A percentile compares a stretch with the other conserved stretches of the same genome.
phyloP scores from a whole-genome alignment of 2,113 vertebrate genomes.

The Poeciliopsis prolifica region DNA sequence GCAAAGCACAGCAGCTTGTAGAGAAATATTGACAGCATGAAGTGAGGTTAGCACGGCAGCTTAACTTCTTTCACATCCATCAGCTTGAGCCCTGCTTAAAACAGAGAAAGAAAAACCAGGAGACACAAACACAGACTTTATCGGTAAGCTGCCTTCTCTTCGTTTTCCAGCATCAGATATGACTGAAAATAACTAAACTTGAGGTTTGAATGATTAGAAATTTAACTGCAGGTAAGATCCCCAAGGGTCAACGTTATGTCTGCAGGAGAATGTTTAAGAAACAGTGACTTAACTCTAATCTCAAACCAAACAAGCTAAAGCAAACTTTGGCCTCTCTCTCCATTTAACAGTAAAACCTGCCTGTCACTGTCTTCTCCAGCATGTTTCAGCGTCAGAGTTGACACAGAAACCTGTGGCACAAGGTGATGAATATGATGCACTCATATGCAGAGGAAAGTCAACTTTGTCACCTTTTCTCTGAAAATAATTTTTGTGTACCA shows the following conservation, averaged over 20 bases:
- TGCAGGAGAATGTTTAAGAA: constrained; percentile 56
- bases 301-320: constrained; percentile 55
- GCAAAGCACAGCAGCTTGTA: not conserved
- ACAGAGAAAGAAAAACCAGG: not conserved
- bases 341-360: constrained; percentile 1
- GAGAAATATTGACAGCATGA: constrained; percentile 15
- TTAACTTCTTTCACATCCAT: constrained; percentile 27
- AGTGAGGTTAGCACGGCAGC: constrained; percentile 14
- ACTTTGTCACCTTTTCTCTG: not conserved
- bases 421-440: not conserved
- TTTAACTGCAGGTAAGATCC: not conserved
- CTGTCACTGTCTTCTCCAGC: not conserved
- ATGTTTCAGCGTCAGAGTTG: not conserved
- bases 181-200: not conserved
- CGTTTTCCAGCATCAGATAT: not conserved
- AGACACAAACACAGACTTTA: not conserved
- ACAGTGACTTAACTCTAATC: constrained; percentile 60
- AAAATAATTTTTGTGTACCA: not conserved
- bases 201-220: not conserved
- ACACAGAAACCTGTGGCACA: not conserved
- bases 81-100: constrained; percentile 18
- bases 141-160: not conserved
- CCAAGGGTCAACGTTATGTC: constrained; percentile 35
- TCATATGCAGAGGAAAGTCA: not conserved
- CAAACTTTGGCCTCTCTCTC: constrained; percentile 8